Base-by-base conservation (phyloP, 2,888 invertebrate genomes). In the Perizoma flavofasciatum region DNA sequence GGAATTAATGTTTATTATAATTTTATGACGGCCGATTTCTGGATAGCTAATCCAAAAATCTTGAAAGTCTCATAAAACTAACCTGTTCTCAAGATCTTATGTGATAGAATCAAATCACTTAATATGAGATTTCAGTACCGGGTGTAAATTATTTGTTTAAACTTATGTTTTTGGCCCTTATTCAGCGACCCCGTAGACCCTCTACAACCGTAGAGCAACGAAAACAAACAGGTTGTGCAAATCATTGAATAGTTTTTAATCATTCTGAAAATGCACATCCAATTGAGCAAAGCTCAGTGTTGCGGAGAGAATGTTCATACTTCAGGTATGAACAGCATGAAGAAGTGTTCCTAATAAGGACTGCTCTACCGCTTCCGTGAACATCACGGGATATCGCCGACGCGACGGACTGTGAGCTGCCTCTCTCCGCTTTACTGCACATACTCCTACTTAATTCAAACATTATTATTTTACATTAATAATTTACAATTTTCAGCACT, bases 401-500 rank as follows among this genome's bases (percentile, higher is more conserved):
- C 58, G 65, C 77, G 72, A 55, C 70, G 71, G 70, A 64, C 75
- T 71, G 77, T 71, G 69, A 77, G 72, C 71, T 65, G 60, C 40
- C 60, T 58, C 51, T 55, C 59, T 53, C 57, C 56, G 40, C 40
- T 35, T n/a, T 33, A 9, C 40, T 51, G 33, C 11, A 8, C 49
- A 53, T 59, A 11, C 54, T 56, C 63, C 61, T 63, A 56, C 60
- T 59, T 58, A 52, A 49, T 39, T 32, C 39, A 45, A n/a, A 4
- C 22, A 33, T 44, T 49, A 44, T 6, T n/a, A 44, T 5, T 22
- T 44, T n/a, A 41, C n/a, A 41, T 22, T 9, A 9, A 41, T 41
- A 41, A 41, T 41, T 41, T 22, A 22, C 6, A 8, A 37, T 37
- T 37, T 6, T 4, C 8, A 37, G 37, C 6, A 22, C 22, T 22